Conservation (phyloP, 2,113 vertebrate genomes). For the Thalassarche chlororhynchos region DNA sequence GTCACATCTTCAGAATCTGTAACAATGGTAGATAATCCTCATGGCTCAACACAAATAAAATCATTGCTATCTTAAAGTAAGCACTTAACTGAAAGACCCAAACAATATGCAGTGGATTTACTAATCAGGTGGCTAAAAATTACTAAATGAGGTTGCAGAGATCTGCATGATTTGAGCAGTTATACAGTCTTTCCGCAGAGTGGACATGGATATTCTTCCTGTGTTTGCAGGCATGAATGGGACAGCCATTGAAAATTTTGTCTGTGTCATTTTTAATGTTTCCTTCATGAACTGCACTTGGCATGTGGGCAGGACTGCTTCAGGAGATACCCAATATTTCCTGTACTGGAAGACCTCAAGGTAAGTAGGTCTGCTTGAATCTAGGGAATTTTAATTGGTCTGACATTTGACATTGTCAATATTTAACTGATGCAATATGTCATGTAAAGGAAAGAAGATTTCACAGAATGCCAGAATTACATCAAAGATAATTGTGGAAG, state of each 20-base stretch:
- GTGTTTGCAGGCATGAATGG: constrained; percentile 30
- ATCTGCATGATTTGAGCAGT: neutral
- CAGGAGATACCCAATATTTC: constrained; percentile 59
- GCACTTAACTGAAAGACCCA: neutral
- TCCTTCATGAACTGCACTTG: constrained; percentile 75
- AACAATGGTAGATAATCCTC: neutral
- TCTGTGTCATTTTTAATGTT: constrained; percentile 52
- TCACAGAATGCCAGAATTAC: constrained; percentile 53
- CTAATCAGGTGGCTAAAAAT: neutral
- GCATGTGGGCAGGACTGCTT: neutral
- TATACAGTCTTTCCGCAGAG: neutral
- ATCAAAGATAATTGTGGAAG: neutral
- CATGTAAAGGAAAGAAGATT: neutral
- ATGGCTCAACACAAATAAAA: neutral
- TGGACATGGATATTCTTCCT: neutral
- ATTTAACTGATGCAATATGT: neutral
- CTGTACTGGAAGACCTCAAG: neutral
- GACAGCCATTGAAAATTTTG: constrained; percentile 58
- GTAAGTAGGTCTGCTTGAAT: constrained; percentile 17
- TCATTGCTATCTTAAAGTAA: neutral
- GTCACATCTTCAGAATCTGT: neutral
- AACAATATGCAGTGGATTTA: neutral
- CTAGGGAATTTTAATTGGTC: neutral
- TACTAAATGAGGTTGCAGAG: neutral
- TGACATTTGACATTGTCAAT: neutral